phyloP scores from a whole-genome alignment of 2,797 vertebrate species.

The Protonibea diacanthus region DNA sequence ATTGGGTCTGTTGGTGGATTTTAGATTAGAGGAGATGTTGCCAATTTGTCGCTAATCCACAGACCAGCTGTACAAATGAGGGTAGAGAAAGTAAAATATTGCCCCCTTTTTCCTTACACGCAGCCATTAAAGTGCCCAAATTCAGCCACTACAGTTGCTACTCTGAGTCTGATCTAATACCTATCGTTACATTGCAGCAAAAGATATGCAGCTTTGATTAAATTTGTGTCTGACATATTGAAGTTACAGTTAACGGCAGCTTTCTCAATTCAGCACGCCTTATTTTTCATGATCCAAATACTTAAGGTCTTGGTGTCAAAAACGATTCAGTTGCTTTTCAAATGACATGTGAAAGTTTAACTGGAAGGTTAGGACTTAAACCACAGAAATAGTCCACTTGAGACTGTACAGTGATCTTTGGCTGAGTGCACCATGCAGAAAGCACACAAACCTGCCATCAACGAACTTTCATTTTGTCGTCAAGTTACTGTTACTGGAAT shows the following conservation, averaged over 20 bases:
- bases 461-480: not conserved
- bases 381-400: too few relatives aligned
- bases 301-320: not conserved
- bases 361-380: too few relatives aligned
- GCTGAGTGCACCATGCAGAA: not conserved
- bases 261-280: not conserved
- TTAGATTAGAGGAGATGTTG: slow-evolving; percentile 51
- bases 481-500: too few relatives aligned
- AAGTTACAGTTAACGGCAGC: not conserved
- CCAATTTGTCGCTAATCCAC: slow-evolving; percentile 12
- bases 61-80: slow-evolving; percentile 36
- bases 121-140: slow-evolving; percentile 32
- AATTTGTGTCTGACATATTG: not conserved
- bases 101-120: not conserved
- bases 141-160: slow-evolving; percentile 2
- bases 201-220: not conserved
- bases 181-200: not conserved
- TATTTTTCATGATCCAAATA: not conserved
- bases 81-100: slow-evolving; percentile 6
- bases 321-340: not conserved
- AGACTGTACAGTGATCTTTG: not conserved
- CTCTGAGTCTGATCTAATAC: not conserved
- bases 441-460: not conserved
- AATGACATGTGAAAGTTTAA: not conserved
- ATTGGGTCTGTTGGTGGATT: slow-evolving; percentile 39